Base-by-base conservation (phyloP, 2,888 invertebrate species). In the Acrobeloides nanus region DNA sequence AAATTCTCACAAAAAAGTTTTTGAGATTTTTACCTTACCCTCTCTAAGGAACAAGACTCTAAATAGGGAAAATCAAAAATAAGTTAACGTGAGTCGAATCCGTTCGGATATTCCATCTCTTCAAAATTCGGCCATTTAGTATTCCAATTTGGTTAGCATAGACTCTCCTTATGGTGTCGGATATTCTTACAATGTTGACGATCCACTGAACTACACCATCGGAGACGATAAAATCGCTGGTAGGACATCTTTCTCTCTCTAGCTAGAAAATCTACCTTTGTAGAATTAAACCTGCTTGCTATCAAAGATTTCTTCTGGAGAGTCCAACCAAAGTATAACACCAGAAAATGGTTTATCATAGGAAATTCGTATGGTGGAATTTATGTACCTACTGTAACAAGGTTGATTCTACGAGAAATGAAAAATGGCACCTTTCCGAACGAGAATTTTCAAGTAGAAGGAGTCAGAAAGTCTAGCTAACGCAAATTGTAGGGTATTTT, bases 111-210 rank as follows among this genome's bases (percentile, higher is more conserved):
- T n/a, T n/a, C n/a, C n/a, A n/a, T n/a, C n/a, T n/a, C n/a, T n/a
- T n/a, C n/a, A n/a, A n/a, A n/a, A n/a, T n/a, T n/a, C n/a, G 12
- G 10, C 15, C 15, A 29, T 29, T 27, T 44, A 78, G 77, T 60
- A 74, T 21, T 77, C 78, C 20, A 80, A 79, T 60, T 75, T 79
- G 46, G 53, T 79, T 33, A 79, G 75, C 53, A 48, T 80, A 48
- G 80, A 80, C 61, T 74, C 79, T 3, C 80, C 80, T 21, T 63
- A 68, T 40, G 68, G 68, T 21, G 64, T 65, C 25, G 68, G 68
- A 15, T 68, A 61, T 40, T 68, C 79, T 74, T 68, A 66, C 48
- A n/a, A 47, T 15, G 25, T 29, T 17, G 40, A 54, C 12, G 18
- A 43, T 15, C 50, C 51, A 10, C 44, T 47, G 18, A 55, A 40